A percentile compares a stretch with the other conserved stretches of the same genome.
Evolutionary conservation across 2,888 invertebrate species (phyloP).

Genomic region (Pinctada fucata): DNA sequence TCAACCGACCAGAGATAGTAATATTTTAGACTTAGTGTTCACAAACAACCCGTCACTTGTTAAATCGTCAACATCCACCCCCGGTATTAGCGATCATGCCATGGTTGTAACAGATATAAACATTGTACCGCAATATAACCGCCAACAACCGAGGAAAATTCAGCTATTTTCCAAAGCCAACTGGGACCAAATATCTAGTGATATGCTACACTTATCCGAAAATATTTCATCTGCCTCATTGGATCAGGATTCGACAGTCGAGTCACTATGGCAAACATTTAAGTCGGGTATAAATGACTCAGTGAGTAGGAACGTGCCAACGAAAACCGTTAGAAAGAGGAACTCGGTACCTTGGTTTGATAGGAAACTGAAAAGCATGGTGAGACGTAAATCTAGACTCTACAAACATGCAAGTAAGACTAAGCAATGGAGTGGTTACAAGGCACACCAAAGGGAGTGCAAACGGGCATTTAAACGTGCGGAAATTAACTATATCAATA

Average conservation of each 20-base stretch:
- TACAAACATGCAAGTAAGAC: conserved; percentile 34
- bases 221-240: not conserved
- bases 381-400: conserved; percentile 26
- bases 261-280: conserved; percentile 6
- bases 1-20: conserved; percentile 14
- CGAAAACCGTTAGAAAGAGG: conserved; percentile 3
- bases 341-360: conserved; percentile 30
- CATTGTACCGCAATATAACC: conserved; percentile 9
- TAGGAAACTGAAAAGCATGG: conserved; percentile 23
- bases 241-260: not conserved
- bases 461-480: conserved; percentile 33
- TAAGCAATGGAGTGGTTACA: conserved; percentile 29
- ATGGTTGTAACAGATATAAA: conserved; percentile 25
- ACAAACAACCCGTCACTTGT: conserved; percentile 20
- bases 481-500: conserved; percentile 33
- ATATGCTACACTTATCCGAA: conserved; percentile 1
- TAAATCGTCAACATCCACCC: conserved; percentile 20
- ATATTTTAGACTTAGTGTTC: conserved; percentile 20
- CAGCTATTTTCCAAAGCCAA: conserved; percentile 21
- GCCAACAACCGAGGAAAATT: not conserved
- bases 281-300: not conserved
- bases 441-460: conserved; percentile 27
- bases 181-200: conserved; percentile 17
- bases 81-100: conserved; percentile 32
- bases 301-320: not conserved